phyloP scores from a whole-genome alignment of 2,888 invertebrate genomes.

The Tetheella fluctuosa region DNA sequence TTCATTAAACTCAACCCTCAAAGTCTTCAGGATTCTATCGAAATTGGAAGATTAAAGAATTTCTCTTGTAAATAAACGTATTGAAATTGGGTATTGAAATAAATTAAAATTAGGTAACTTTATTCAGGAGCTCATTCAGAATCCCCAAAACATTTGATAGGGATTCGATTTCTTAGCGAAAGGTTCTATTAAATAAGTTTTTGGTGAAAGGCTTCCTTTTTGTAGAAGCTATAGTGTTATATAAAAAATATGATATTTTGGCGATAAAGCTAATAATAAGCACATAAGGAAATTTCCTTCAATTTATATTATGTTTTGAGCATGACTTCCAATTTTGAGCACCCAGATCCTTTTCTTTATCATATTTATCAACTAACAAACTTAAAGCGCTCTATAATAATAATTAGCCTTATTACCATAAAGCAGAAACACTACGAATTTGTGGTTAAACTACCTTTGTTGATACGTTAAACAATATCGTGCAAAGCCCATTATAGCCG shows the following conservation, averaged over 20 bases:
- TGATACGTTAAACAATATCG: slow-evolving; percentile 6
- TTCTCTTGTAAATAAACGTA: too few species aligned
- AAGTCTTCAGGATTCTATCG: background rate
- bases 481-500: background rate
- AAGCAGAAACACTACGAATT: slow-evolving; percentile 5
- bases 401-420: background rate
- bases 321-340: background rate
- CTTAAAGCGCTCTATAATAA: background rate
- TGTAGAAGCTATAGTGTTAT: background rate
- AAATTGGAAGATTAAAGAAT: slow-evolving; percentile 11
- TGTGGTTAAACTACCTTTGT: background rate
- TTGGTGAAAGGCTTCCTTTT: background rate
- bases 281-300: too few species aligned
- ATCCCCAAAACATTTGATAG: slow-evolving; percentile 3
- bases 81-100: slow-evolving; percentile 4
- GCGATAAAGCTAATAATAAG: background rate
- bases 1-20: slow-evolving; percentile 1
- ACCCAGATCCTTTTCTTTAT: background rate
- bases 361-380: background rate
- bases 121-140: background rate
- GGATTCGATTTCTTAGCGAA: background rate
- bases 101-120: slow-evolving; percentile 5
- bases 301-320: background rate
- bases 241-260: background rate
- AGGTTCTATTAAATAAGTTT: background rate